phyloP scores from a whole-genome alignment of 2,888 invertebrate genomes.

The Smittia aterrima region DNA sequence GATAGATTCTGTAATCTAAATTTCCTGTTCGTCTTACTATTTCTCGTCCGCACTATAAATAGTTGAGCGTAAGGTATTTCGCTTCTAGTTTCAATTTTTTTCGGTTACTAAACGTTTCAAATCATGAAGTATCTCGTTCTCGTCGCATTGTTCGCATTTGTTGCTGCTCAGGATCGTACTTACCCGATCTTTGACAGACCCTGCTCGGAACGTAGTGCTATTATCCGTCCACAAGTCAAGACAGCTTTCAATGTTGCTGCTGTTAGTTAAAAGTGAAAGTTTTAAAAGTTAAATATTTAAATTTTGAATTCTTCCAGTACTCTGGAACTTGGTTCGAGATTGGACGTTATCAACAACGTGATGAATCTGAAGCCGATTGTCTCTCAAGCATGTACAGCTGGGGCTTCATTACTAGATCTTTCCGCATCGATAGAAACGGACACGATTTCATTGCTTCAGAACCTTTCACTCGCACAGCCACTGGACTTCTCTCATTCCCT shows the following conservation, averaged over 20 bases:
- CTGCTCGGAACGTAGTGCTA: background rate
- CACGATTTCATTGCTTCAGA: background rate
- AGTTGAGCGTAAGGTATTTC: background rate
- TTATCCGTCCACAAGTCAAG: background rate
- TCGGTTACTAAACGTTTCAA: background rate
- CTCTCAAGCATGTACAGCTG: background rate
- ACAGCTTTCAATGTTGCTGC: background rate
- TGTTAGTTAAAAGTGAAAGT: background rate
- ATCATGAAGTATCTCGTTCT: background rate
- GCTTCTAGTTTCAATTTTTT: background rate
- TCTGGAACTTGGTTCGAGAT: slow-evolving; percentile 11
- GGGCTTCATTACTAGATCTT: background rate
- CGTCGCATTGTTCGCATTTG: background rate
- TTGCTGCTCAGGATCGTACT: background rate
- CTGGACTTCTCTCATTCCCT: background rate
- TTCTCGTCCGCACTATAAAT: too few species aligned
- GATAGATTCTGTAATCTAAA: too few species aligned
- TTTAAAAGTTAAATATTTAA: background rate
- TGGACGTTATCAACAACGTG: background rate
- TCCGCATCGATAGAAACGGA: background rate
- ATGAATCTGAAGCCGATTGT: background rate
- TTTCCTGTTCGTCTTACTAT: too few species aligned
- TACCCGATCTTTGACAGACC: background rate
- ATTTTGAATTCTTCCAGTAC: background rate
- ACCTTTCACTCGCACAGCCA: background rate